phyloP scores from a whole-genome alignment of 1,140 invertebrate species.

The Berghia stephanieae region DNA sequence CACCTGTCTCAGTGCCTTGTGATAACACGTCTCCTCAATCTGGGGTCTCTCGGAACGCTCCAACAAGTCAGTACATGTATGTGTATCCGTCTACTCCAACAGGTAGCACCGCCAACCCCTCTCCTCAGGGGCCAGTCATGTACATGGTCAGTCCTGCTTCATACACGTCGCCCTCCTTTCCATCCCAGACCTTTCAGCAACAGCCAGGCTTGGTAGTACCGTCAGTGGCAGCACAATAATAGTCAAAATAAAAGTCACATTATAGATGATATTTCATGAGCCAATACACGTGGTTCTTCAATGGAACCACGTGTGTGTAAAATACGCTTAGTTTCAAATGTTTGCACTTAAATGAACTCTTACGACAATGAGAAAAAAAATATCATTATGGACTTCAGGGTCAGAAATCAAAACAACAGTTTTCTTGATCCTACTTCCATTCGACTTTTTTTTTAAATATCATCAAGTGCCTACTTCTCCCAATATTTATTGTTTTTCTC shows the following conservation, averaged over 20 bases:
- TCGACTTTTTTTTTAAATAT: too few species aligned
- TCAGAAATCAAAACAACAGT: too few species aligned
- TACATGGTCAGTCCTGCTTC: conserved; percentile 39
- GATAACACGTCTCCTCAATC: background rate
- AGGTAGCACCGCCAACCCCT: conserved; percentile 36
- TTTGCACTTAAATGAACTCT: too few species aligned
- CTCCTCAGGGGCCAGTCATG: conserved; percentile 34
- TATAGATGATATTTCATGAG: background rate
- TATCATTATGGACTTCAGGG: too few species aligned
- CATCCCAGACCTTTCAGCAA: conserved; percentile 28
- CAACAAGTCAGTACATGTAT: conserved; percentile 39
- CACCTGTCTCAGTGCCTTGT: background rate
- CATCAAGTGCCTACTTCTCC: too few species aligned
- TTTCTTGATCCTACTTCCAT: too few species aligned
- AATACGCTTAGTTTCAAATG: too few species aligned
- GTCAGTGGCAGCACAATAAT: conserved; percentile 38
- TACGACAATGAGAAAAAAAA: too few species aligned
- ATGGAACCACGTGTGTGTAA: background rate
- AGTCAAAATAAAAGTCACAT: background rate
- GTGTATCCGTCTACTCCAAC: conserved; percentile 42
- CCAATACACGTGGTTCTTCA: background rate
- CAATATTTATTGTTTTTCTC: too few species aligned
- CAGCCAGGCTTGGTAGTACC: conserved; percentile 27
- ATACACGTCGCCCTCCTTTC: conserved; percentile 23
- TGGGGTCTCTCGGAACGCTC: background rate